A percentile compares a stretch with the other conserved stretches of the same genome.
phyloP scores from a whole-genome alignment of 1,140 invertebrate species.

The Samia ricini region DNA sequence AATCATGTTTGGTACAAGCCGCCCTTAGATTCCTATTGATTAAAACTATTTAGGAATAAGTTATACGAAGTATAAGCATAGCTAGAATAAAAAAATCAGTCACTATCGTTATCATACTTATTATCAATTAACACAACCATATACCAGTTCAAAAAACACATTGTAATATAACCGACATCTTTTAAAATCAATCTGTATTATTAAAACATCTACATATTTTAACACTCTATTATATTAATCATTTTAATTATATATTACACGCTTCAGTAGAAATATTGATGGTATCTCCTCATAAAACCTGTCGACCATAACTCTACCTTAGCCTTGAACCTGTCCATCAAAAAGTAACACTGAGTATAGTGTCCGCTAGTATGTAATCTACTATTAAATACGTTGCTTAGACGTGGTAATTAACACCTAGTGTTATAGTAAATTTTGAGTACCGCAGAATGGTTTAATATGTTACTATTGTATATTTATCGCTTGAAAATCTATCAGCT shows the following conservation, averaged over 20 bases:
- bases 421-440: background rate
- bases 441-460: background rate
- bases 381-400: constrained; percentile 18
- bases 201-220: background rate
- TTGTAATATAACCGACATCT: background rate
- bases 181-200: background rate
- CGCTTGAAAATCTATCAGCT: too few relatives aligned
- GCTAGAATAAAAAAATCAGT: too few relatives aligned
- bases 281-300: background rate
- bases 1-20: too few relatives aligned
- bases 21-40: too few relatives aligned
- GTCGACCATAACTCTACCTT: background rate
- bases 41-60: too few relatives aligned
- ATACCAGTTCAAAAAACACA: too few relatives aligned
- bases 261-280: background rate
- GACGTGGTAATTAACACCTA: constrained; percentile 20
- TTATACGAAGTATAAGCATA: too few relatives aligned
- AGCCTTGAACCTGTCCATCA: constrained; percentile 18
- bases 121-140: too few relatives aligned
- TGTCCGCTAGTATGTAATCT: constrained; percentile 6
- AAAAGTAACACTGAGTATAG: constrained; percentile 2
- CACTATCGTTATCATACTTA: too few relatives aligned
- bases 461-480: too few relatives aligned
- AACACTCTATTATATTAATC: background rate
- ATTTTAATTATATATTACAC: background rate